phyloP scores from a whole-genome alignment of 2,113 vertebrate genomes.

The Corythornis cristatus region DNA sequence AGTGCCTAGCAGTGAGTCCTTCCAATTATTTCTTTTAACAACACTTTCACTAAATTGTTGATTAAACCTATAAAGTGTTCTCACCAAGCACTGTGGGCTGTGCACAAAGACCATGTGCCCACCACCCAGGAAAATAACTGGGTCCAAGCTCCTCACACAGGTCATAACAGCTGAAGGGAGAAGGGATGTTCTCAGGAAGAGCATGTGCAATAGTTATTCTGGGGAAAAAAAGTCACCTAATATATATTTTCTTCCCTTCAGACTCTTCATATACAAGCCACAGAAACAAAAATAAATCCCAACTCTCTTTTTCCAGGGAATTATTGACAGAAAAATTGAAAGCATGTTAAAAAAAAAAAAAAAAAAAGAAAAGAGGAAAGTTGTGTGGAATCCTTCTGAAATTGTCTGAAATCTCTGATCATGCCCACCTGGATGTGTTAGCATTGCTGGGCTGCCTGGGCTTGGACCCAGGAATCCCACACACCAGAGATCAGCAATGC shows the following conservation, averaged over 20 bases:
- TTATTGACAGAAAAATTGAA: background rate
- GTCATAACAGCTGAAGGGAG: accelerated
- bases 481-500: accelerated
- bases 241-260: background rate
- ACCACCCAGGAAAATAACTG: background rate
- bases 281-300: background rate
- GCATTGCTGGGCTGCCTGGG: background rate
- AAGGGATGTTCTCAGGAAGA: background rate
- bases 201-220: accelerated
- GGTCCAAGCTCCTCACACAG: background rate
- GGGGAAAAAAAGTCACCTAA: background rate
- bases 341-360: background rate
- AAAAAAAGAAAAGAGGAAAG: background rate
- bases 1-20: background rate
- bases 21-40: background rate
- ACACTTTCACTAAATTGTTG: background rate
- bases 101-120: background rate
- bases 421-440: background rate
- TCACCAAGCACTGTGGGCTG: accelerated
- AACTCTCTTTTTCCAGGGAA: background rate
- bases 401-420: background rate
- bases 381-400: background rate
- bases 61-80: background rate
- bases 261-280: background rate
- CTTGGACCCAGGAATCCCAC: accelerated